Evolutionary conservation across 2,888 invertebrate genomes (phyloP).

Genomic region (Torymus auratus): DNA sequence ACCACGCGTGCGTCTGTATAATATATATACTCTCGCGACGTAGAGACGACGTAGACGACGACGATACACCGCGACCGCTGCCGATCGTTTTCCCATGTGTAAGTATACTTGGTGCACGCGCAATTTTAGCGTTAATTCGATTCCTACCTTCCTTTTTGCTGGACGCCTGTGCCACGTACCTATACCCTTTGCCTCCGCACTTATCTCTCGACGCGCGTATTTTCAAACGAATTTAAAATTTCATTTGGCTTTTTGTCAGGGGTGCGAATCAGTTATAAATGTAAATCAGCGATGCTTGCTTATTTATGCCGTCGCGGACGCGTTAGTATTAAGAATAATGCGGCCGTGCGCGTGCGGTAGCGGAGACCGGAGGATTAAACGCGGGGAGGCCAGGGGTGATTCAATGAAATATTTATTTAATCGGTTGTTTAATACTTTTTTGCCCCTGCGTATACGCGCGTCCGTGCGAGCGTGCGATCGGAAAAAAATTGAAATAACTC

Average conservation of each 20-base stretch:
- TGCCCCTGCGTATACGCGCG: too few species aligned
- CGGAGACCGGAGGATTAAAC: not conserved
- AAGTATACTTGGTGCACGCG: not conserved
- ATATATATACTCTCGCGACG: not conserved
- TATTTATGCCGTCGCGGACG: not conserved
- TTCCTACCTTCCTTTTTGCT: constrained; percentile 19
- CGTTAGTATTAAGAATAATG: too few species aligned
- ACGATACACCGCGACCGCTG: not conserved
- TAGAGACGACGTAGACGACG: not conserved
- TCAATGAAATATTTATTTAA: not conserved
- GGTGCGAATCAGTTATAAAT: not conserved
- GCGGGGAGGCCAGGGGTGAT: too few species aligned
- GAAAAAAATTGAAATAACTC: too few species aligned
- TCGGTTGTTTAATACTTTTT: not conserved
- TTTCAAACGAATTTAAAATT: constrained; percentile 16
- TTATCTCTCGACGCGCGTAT: not conserved
- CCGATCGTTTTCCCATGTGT: constrained; percentile 31
- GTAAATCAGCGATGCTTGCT: constrained; percentile 4
- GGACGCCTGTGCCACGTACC: too few species aligned
- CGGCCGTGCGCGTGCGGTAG: too few species aligned
- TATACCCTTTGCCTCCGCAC: not conserved
- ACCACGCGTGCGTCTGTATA: not conserved
- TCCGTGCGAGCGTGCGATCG: too few species aligned
- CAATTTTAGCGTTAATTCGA: constrained; percentile 44
- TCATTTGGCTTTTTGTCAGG: not conserved